phyloP scores from a whole-genome alignment of 2,797 vertebrate species.

The Pseudomugil gertrudae region DNA sequence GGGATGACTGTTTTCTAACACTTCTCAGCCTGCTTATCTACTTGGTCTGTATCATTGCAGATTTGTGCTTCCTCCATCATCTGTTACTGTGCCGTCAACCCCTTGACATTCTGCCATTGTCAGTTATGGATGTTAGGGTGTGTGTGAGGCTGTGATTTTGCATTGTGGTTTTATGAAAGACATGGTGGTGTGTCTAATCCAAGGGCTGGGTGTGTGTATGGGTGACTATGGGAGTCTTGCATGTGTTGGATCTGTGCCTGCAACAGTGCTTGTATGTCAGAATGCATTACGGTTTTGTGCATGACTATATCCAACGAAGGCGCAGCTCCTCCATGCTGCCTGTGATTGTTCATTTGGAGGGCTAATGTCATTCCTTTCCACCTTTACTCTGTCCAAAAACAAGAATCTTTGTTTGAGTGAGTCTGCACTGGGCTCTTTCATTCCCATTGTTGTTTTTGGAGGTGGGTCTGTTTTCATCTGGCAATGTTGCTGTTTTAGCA shows the following conservation, averaged over 20 bases:
- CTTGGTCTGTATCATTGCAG: conserved; percentile 86
- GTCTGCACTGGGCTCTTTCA: conserved; percentile 41
- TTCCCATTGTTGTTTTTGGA: conserved; percentile 37
- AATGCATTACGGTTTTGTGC: conserved; percentile 57
- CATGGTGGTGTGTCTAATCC: conserved; percentile 28
- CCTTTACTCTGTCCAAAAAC: conserved; percentile 36
- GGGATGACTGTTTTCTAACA: conserved; percentile 86
- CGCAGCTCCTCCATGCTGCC: conserved; percentile 31
- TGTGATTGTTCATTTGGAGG: conserved; percentile 50
- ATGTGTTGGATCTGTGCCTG: conserved; percentile 63
- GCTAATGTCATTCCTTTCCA: conserved; percentile 36
- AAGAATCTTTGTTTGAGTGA: conserved; percentile 39
- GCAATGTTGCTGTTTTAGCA: conserved; percentile 26
- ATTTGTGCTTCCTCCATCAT: conserved; percentile 61
- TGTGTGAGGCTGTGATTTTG: conserved; percentile 48
- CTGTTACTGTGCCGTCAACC: conserved; percentile 60
- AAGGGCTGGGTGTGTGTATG: conserved; percentile 30
- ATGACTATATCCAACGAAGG: conserved; percentile 58
- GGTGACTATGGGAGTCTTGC: conserved; percentile 53
- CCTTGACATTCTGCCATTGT: conserved; percentile 57
- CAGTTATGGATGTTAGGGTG: conserved; percentile 55
- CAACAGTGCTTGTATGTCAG: conserved; percentile 56
- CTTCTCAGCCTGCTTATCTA: conserved; percentile 75
- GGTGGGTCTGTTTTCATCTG: conserved; percentile 33
- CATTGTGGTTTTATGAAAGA: conserved; percentile 47